Conservation (phyloP, 2,113 vertebrate species). For the Gulo gulo region DNA sequence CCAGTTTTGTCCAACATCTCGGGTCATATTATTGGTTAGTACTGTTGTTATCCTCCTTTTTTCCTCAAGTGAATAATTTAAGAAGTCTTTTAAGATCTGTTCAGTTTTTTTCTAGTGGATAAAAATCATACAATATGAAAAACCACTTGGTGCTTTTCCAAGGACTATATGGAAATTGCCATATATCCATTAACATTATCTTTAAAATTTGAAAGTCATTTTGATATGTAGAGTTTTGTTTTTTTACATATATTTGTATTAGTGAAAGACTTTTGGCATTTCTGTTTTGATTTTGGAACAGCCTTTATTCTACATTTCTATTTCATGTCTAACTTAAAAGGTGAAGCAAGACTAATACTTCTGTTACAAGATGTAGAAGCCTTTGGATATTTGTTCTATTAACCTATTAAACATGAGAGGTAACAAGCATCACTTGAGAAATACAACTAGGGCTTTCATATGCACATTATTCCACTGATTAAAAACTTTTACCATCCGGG, state of each 20-base stretch:
- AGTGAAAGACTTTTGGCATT: slow-evolving; percentile 6
- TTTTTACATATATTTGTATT: neutral
- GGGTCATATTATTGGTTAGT: slow-evolving; percentile 44
- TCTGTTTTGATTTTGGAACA: slow-evolving; percentile 27
- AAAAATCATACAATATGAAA: slow-evolving; percentile 38
- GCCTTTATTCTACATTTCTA: neutral
- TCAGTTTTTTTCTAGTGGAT: slow-evolving; percentile 11
- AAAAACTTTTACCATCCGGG: neutral
- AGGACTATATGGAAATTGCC: slow-evolving; percentile 55
- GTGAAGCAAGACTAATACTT: neutral
- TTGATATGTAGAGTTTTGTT: neutral
- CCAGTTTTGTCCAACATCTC: slow-evolving; percentile 45
- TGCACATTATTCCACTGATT: neutral
- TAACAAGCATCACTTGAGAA: neutral
- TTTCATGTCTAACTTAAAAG: neutral
- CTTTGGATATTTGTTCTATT: neutral
- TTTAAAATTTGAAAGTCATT: slow-evolving; percentile 10
- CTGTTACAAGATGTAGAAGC: neutral
- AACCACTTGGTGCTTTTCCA: slow-evolving; percentile 63
- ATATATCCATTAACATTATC: slow-evolving; percentile 39
- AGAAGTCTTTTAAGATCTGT: slow-evolving; percentile 35
- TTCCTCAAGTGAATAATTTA: slow-evolving; percentile 26
- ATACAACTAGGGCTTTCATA: neutral
- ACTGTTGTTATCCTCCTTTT: slow-evolving; percentile 34
- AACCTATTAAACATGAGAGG: neutral